These are phyloP conservation scores for Clostera curtula DNA, from an alignment of 2,888 invertebrate species.

Conservation along the genomic window DNA sequence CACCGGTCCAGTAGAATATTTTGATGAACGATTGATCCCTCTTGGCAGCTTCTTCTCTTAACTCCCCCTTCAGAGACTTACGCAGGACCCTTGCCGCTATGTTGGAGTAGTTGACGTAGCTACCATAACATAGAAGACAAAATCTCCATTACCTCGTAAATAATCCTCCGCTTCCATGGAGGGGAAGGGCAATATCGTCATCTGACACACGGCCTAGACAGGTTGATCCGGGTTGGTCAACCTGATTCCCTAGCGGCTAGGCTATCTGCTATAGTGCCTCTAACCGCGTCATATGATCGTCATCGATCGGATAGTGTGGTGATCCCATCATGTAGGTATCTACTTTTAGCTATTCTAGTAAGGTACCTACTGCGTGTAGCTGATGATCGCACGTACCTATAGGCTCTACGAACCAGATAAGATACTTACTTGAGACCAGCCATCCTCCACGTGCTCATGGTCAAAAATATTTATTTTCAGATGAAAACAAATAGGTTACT, in stretches of 20 bases:
- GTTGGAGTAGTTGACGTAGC: slow-evolving; percentile 81
- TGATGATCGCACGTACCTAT: background rate
- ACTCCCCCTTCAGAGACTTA: slow-evolving; percentile 83
- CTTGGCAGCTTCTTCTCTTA: slow-evolving; percentile 82
- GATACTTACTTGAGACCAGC: slow-evolving; percentile 82
- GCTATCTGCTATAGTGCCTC: no score
- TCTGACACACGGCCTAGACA: no score
- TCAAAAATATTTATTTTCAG: slow-evolving; percentile 16
- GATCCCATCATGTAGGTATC: no score
- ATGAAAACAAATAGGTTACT: no score
- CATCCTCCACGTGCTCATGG: slow-evolving; percentile 84
- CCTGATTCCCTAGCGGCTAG: no score
- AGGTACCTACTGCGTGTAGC: slow-evolving; percentile 1
- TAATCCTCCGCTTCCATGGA: no score
- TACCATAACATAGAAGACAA: no score
- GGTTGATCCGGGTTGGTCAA: no score
- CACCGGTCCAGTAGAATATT: slow-evolving; percentile 88
- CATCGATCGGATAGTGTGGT: no score
- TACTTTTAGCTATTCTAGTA: background rate
- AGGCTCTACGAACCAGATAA: background rate
- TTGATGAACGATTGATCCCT: slow-evolving; percentile 82
- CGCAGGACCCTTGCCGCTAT: slow-evolving; percentile 91
- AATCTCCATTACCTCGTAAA: no score
- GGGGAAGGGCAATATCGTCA: no score
- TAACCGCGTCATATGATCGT: no score